A percentile compares a stretch with the other conserved stretches of the same genome.
These are phyloP conservation scores for Cryptus armator DNA, from an alignment of 2,888 invertebrate genomes.

Conservation along the genomic window DNA sequence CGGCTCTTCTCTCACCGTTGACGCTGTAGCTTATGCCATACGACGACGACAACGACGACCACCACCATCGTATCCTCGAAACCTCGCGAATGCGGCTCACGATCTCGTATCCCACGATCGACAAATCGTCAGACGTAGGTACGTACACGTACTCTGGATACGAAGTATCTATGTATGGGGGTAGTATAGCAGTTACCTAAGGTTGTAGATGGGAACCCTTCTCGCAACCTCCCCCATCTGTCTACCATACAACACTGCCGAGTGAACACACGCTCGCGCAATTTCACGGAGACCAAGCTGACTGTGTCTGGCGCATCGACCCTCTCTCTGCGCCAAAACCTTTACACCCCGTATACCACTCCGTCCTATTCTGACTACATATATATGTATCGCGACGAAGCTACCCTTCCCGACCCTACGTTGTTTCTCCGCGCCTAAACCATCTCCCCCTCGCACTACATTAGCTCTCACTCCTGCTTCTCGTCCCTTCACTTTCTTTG, in stretches of 20 bases:
- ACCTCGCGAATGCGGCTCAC: constrained; percentile 48
- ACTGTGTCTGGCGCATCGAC: constrained; percentile 34
- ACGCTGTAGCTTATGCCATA: neutral
- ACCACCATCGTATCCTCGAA: constrained; percentile 4
- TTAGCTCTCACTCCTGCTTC: constrained; percentile 24
- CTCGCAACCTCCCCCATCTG: constrained; percentile 18
- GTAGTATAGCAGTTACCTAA: neutral
- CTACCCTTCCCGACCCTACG: constrained; percentile 3
- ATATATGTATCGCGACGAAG: neutral
- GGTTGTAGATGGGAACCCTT: constrained; percentile 38
- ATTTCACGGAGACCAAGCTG: constrained; percentile 17
- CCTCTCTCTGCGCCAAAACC: constrained; percentile 19
- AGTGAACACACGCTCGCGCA: constrained; percentile 17
- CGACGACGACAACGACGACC: neutral
- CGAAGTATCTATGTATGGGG: constrained; percentile 18
- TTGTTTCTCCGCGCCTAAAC: constrained; percentile 27
- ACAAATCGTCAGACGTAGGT: constrained; percentile 48
- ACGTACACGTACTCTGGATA: neutral
- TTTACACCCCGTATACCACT: neutral
- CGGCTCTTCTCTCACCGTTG: neutral
- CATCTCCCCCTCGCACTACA: neutral
- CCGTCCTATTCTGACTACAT: neutral
- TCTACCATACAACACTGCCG: constrained; percentile 8
- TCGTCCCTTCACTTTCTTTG: neutral
- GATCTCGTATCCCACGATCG: constrained; percentile 55